phyloP scores from a whole-genome alignment of 2,113 vertebrate species.

The Orycteropus afer region DNA sequence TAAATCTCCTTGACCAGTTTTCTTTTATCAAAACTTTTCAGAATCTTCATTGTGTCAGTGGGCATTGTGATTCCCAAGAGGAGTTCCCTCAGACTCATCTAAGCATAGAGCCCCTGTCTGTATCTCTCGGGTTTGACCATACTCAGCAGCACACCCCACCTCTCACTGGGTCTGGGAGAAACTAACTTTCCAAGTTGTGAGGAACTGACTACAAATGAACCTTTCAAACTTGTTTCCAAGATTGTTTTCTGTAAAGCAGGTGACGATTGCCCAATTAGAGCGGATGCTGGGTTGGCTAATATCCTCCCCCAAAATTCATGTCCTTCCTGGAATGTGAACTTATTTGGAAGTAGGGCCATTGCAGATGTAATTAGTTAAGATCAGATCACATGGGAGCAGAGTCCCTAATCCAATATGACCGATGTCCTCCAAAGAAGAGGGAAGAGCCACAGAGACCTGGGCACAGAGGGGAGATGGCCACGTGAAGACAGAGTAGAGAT shows the following conservation, averaged over 20 bases:
- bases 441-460: background rate
- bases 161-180: background rate
- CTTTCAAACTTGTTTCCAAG: background rate
- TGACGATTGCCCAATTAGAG: too few species aligned
- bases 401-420: background rate
- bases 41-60: background rate
- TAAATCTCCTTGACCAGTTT: background rate
- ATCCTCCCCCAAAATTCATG: background rate
- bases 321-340: background rate
- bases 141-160: background rate
- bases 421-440: background rate
- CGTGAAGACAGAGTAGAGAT: background rate
- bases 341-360: background rate
- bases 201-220: background rate
- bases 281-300: background rate
- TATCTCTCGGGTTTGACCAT: background rate
- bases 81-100: background rate
- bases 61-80: background rate
- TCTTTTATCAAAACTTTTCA: background rate
- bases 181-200: background rate
- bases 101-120: background rate
- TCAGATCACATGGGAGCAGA: background rate
- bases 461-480: background rate
- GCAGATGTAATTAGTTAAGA: background rate
- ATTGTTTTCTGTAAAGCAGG: background rate